Evolutionary conservation across 1,140 invertebrate species (phyloP).

Genomic region (Drosophila prosaltans): DNA sequence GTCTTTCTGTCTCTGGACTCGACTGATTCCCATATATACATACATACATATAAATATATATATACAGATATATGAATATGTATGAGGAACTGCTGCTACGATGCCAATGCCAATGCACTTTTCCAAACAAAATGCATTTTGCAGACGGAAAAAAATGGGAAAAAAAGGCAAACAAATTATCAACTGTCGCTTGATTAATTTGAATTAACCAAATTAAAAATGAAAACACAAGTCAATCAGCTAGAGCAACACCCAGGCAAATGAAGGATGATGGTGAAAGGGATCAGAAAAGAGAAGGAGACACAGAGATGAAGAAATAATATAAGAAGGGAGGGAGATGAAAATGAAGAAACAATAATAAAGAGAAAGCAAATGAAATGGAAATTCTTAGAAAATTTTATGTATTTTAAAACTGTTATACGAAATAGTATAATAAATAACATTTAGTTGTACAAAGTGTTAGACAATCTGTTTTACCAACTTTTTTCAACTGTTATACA

Average conservation of each 20-base stretch:
- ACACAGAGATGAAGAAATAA: neutral
- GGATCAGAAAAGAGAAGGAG: neutral
- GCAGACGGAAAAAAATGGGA: constrained; percentile 10
- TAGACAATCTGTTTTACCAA: too few relatives aligned
- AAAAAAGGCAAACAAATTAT: constrained; percentile 39
- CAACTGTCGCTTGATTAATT: constrained; percentile 69
- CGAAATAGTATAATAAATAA: too few relatives aligned
- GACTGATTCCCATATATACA: neutral
- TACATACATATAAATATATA: neutral
- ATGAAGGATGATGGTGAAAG: constrained; percentile 5
- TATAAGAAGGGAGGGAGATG: neutral
- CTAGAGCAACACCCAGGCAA: constrained; percentile 46
- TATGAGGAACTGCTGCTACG: neutral
- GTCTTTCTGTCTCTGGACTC: neutral
- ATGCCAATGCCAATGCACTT: constrained; percentile 22
- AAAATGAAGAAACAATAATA: neutral
- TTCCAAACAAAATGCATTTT: constrained; percentile 46
- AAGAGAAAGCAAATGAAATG: too few relatives aligned
- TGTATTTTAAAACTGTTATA: too few relatives aligned
- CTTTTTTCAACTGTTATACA: neutral
- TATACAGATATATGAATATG: constrained; percentile 12
- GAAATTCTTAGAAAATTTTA: too few relatives aligned
- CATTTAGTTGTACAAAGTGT: too few relatives aligned
- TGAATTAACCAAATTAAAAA: constrained; percentile 76
- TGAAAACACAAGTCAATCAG: constrained; percentile 65